These are phyloP conservation scores for Atrina japonica DNA, from an alignment of 2,888 invertebrate species.

Conservation along the genomic window DNA sequence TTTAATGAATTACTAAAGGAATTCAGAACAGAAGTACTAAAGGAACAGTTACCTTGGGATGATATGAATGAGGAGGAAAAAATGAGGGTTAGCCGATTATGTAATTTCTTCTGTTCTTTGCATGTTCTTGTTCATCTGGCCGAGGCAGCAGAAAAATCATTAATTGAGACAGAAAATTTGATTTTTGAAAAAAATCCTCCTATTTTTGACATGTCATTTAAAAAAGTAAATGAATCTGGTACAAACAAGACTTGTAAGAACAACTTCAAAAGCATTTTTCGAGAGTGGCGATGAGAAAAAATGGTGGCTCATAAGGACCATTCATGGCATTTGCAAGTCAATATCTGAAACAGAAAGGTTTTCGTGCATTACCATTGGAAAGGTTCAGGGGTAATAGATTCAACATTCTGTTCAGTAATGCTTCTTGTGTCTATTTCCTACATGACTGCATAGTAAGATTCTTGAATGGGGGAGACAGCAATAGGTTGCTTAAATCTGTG, in stretches of 20 bases:
- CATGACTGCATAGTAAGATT: conserved; percentile 28
- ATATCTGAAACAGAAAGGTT: conserved; percentile 9
- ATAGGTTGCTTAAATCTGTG: conserved; percentile 41
- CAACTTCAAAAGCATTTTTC: conserved; percentile 35
- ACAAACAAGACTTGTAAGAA: conserved; percentile 33
- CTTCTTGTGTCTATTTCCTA: conserved; percentile 32
- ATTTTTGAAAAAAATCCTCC: conserved; percentile 12
- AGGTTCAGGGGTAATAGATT: conserved; percentile 43
- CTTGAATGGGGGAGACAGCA: conserved; percentile 29
- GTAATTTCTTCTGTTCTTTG: conserved; percentile 31
- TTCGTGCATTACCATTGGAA: conserved; percentile 8
- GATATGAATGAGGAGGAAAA: conserved; percentile 26
- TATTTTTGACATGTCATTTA: conserved; percentile 37
- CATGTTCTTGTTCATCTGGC: conserved; percentile 31
- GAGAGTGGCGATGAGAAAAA: conserved; percentile 37
- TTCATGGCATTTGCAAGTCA: conserved; percentile 13
- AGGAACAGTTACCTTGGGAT: conserved; percentile 28
- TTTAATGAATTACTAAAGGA: conserved; percentile 35
- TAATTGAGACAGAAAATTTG: too few species aligned
- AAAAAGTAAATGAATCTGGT: conserved; percentile 32
- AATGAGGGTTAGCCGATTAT: conserved; percentile 9
- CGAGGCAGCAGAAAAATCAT: conserved; percentile 19
- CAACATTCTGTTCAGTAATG: conserved; percentile 45
- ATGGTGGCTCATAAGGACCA: conserved; percentile 23
- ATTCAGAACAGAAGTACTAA: conserved; percentile 26